Percentiles rank a stretch among this genome's conserved stretches.
phyloP scores from a whole-genome alignment of 1,140 invertebrate genomes.

The Nixonia krombeini region DNA sequence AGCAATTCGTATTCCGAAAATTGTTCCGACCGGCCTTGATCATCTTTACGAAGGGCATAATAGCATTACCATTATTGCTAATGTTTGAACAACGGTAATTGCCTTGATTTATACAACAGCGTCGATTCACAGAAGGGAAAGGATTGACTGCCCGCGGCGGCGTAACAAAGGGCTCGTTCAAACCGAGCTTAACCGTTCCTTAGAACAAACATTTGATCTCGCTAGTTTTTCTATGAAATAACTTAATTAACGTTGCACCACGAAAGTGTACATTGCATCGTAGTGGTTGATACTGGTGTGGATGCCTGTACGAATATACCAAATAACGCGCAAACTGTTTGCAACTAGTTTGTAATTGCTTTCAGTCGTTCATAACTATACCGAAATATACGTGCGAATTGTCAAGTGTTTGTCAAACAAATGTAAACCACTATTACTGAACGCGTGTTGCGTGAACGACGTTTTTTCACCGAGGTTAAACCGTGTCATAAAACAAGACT shows the following conservation, averaged over 20 bases:
- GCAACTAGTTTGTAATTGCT: too few relatives aligned
- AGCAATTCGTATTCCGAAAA: constrained; percentile 7
- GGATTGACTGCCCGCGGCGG: constrained; percentile 18
- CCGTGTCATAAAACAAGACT: constrained; percentile 16
- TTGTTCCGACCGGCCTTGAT: constrained; percentile 12
- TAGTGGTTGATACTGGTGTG: too few relatives aligned
- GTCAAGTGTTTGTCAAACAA: too few relatives aligned
- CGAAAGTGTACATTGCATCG: too few relatives aligned
- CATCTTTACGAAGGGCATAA: constrained; percentile 5
- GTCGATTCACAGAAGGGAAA: not conserved
- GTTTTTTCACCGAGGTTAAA: not conserved
- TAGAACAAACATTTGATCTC: constrained; percentile 31
- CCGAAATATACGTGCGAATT: too few relatives aligned
- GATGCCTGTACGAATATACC: too few relatives aligned
- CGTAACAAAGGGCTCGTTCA: constrained; percentile 24
- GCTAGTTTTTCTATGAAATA: not conserved
- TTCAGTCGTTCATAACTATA: too few relatives aligned
- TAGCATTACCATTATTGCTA: constrained; percentile 27
- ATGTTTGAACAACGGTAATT: constrained; percentile 43
- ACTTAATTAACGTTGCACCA: constrained; percentile 27
- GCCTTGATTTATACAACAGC: constrained; percentile 40
- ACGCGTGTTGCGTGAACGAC: too few relatives aligned
- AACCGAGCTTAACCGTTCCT: constrained; percentile 12
- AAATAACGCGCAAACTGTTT: constrained; percentile 13
- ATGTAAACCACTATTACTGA: too few relatives aligned